Evolutionary conservation across 2,113 vertebrate species (phyloP).

Genomic region (Cettia cetti): DNA sequence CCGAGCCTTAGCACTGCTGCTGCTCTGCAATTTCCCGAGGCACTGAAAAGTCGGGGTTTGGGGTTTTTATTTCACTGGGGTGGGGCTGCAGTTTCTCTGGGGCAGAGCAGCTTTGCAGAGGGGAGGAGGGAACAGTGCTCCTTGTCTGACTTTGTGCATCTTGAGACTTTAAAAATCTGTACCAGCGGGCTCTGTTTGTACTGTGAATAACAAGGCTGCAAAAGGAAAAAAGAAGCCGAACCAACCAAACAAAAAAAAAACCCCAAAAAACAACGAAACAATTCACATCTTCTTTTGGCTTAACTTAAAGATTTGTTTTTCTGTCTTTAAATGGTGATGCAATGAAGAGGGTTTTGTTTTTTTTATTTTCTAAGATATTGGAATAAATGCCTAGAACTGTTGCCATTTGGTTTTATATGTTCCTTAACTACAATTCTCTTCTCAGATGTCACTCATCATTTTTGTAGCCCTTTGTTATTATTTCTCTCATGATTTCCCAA

Average conservation of each 20-base stretch:
- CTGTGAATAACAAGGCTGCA: background rate
- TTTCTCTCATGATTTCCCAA: background rate
- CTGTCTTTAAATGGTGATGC: background rate
- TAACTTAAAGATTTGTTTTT: background rate
- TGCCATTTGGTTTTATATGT: background rate
- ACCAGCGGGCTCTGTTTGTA: background rate
- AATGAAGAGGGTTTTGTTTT: background rate
- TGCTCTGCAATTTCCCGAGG: rapidly evolving
- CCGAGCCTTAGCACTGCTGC: background rate
- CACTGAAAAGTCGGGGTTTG: background rate
- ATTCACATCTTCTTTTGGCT: background rate
- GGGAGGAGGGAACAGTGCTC: background rate
- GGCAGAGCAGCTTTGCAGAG: background rate
- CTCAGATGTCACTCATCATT: background rate
- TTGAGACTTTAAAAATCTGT: background rate
- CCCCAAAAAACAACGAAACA: background rate
- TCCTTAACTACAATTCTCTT: background rate
- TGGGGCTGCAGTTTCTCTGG: background rate
- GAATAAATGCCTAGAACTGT: constrained; percentile 42
- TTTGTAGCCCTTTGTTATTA: background rate
- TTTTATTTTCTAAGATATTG: constrained; percentile 28
- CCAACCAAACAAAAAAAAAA: too few species aligned
- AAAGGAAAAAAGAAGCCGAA: background rate
- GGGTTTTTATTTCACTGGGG: background rate
- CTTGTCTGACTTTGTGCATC: background rate